Conservation (phyloP, 2,797 vertebrate species). For the Channallabes apus region DNA sequence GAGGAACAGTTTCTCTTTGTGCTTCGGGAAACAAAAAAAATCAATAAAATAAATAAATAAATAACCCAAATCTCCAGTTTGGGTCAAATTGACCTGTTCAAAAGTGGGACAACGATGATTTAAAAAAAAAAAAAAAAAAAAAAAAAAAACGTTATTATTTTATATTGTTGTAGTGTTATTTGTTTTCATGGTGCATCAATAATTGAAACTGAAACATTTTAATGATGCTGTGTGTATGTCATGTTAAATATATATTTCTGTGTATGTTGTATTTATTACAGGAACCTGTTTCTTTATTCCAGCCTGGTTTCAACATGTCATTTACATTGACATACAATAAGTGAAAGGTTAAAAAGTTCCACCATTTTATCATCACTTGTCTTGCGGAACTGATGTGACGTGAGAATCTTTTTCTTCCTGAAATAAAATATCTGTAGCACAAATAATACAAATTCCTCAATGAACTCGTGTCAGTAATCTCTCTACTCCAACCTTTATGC, state of each 20-base stretch:
- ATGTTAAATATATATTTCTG: too few species aligned
- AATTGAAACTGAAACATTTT: too few species aligned
- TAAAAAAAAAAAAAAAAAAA: too few species aligned
- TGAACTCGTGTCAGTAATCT: not conserved
- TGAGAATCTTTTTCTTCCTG: not conserved
- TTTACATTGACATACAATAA: too few species aligned
- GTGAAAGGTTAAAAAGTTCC: not conserved
- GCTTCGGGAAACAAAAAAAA: slow-evolving; percentile 1
- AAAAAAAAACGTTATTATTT: not conserved
- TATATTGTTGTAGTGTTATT: not conserved
- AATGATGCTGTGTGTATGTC: too few species aligned
- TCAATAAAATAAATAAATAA: not conserved
- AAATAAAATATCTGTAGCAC: not conserved
- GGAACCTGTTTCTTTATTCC: too few species aligned
- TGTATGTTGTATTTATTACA: too few species aligned
- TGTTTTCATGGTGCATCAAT: not conserved
- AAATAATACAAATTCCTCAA: not conserved
- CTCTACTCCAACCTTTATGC: not conserved
- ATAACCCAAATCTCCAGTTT: slow-evolving; percentile 18
- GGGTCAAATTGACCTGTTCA: not conserved
- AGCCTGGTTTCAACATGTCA: too few species aligned
- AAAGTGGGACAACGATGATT: not conserved
- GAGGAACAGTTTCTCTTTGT: slow-evolving; percentile 4
- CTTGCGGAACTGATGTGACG: not conserved
- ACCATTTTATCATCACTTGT: not conserved